Evolutionary conservation across 2,797 vertebrate genomes (phyloP).

Genomic region (Sebastes itinus): DNA sequence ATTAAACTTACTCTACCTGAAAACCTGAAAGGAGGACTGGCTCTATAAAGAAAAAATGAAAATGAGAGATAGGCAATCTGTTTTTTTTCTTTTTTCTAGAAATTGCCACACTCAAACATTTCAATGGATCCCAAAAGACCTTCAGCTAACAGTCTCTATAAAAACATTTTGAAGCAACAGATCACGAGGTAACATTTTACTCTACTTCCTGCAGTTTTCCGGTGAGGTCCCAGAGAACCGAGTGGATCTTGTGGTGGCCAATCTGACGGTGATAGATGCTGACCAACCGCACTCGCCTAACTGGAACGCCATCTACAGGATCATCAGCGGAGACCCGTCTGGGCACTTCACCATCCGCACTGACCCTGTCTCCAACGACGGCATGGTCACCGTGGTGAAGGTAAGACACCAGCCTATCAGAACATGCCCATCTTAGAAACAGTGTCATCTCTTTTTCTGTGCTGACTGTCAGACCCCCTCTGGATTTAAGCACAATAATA

Average conservation of each 20-base stretch:
- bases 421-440: neutral
- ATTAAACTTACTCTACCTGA: constrained; percentile 49
- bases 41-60: constrained; percentile 31
- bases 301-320: constrained; percentile 94
- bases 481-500: constrained; percentile 42
- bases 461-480: constrained; percentile 13
- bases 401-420: constrained; percentile 68
- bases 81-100: constrained; percentile 11
- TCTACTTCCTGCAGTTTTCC: constrained; percentile 80
- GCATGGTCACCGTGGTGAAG: constrained; percentile 94
- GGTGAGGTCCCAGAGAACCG: constrained; percentile 93
- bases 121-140: constrained; percentile 24
- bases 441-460: neutral
- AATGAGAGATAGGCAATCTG: constrained; percentile 6
- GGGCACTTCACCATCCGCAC: constrained; percentile 92
- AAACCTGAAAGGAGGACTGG: constrained; percentile 31
- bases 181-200: constrained; percentile 6
- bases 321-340: constrained; percentile 91
- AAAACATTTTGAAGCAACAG: neutral
- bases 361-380: constrained; percentile 90
- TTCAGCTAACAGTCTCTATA: neutral
- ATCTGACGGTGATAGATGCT: constrained; percentile 91
- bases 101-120: constrained; percentile 21
- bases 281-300: constrained; percentile 94
- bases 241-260: constrained; percentile 89